These are phyloP conservation scores for Eristalis intricaria DNA, from an alignment of 2,888 invertebrate genomes.

Conservation along the genomic window DNA sequence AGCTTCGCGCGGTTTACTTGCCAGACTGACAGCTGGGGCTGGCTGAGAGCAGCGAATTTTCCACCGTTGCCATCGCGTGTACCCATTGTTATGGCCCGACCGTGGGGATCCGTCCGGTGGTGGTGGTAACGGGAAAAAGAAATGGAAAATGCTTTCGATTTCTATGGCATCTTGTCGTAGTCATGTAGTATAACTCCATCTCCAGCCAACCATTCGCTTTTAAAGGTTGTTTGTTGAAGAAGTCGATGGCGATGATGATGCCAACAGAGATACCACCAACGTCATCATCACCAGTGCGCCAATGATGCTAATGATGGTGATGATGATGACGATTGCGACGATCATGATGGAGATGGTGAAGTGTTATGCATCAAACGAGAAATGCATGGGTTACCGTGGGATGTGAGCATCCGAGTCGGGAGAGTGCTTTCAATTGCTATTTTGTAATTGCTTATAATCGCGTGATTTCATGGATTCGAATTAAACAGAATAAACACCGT, in stretches of 20 bases:
- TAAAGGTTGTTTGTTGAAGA: constrained; percentile 60
- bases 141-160: constrained; percentile 71
- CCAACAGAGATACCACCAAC: constrained; percentile 11
- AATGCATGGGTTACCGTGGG: constrained; percentile 52
- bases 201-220: constrained; percentile 48
- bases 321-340: constrained; percentile 29
- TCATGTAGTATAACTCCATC: constrained; percentile 18
- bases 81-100: constrained; percentile 39
- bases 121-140: constrained; percentile 70
- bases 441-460: constrained; percentile 68
- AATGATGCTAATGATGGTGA: constrained; percentile 28
- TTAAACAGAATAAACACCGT: constrained; percentile 12
- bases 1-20: constrained; percentile 69
- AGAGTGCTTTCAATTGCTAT: constrained; percentile 54
- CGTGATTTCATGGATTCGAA: constrained; percentile 43
- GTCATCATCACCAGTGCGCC: background rate
- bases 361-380: constrained; percentile 69
- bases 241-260: background rate
- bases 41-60: constrained; percentile 67
- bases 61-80: constrained; percentile 41
- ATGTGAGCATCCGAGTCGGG: constrained; percentile 43
- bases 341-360: constrained; percentile 17
- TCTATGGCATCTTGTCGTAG: constrained; percentile 61
- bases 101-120: constrained; percentile 52
- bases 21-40: constrained; percentile 61